Evolutionary conservation across 2,113 vertebrate species (phyloP).

Genomic region (Canis aureus): DNA sequence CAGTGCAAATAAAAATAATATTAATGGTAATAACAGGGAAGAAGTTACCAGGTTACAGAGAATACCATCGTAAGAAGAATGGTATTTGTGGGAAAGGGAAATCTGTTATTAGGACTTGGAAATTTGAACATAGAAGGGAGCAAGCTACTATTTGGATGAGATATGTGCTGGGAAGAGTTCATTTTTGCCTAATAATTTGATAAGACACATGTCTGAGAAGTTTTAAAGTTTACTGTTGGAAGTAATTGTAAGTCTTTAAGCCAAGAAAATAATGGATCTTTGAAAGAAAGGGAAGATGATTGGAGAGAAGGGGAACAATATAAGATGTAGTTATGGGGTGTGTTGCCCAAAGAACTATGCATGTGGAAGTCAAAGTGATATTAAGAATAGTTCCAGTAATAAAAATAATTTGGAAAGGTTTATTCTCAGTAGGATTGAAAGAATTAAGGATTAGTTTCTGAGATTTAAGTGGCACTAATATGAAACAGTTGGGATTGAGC

Average conservation of each 20-base stretch:
- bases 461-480: neutral
- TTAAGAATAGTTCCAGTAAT: constrained; percentile 36
- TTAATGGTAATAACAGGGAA: neutral
- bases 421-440: constrained; percentile 35
- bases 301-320: neutral
- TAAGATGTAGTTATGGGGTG: neutral
- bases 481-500: neutral
- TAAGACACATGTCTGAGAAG: neutral
- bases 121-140: constrained; percentile 45
- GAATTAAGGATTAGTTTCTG: neutral
- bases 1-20: neutral
- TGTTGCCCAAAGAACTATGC: neutral
- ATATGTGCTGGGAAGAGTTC: neutral
- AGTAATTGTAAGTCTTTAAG: neutral
- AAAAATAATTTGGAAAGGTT: constrained; percentile 44
- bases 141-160: neutral
- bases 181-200: neutral
- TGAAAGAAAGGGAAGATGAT: neutral
- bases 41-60: neutral
- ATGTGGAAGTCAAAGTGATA: constrained; percentile 1
- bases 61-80: constrained; percentile 21
- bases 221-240: constrained; percentile 13
- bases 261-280: neutral
- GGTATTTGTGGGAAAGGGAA: neutral
- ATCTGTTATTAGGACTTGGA: neutral